Conservation (phyloP, 2,797 vertebrate species). For the Rhinella marina region DNA sequence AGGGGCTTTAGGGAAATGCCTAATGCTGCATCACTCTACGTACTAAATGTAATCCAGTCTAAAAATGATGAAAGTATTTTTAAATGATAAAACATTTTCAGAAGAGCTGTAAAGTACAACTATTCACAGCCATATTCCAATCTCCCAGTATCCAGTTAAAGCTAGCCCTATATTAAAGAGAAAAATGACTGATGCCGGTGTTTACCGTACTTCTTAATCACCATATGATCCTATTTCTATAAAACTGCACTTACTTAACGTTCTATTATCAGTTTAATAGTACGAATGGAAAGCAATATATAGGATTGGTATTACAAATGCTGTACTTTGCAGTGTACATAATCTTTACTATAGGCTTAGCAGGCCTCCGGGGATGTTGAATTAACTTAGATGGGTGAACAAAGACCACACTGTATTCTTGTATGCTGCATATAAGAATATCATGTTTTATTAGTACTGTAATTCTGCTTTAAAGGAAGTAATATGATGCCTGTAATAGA, state of each 20-base stretch:
- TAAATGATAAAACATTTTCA: too few species aligned
- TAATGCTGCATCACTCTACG: too few species aligned
- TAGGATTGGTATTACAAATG: neutral
- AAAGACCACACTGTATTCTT: constrained; percentile 29
- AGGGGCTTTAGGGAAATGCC: too few species aligned
- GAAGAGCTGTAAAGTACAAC: neutral
- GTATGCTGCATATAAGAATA: constrained; percentile 20
- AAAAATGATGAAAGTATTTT: too few species aligned
- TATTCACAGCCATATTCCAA: neutral
- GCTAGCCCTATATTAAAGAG: too few species aligned
- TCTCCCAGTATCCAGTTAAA: neutral
- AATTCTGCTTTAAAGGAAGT: constrained; percentile 26
- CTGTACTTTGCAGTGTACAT: neutral
- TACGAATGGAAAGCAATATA: neutral
- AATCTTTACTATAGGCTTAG: neutral
- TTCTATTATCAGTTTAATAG: neutral
- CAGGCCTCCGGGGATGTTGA: neutral
- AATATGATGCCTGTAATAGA: constrained; percentile 31
- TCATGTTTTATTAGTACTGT: constrained; percentile 29
- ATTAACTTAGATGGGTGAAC: constrained; percentile 3
- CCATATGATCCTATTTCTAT: neutral
- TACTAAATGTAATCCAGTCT: too few species aligned
- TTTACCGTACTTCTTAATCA: neutral
- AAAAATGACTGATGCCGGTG: too few species aligned
- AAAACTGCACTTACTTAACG: neutral